Conservation (phyloP, 2,888 invertebrate genomes). For the Drosophila borealis region DNA sequence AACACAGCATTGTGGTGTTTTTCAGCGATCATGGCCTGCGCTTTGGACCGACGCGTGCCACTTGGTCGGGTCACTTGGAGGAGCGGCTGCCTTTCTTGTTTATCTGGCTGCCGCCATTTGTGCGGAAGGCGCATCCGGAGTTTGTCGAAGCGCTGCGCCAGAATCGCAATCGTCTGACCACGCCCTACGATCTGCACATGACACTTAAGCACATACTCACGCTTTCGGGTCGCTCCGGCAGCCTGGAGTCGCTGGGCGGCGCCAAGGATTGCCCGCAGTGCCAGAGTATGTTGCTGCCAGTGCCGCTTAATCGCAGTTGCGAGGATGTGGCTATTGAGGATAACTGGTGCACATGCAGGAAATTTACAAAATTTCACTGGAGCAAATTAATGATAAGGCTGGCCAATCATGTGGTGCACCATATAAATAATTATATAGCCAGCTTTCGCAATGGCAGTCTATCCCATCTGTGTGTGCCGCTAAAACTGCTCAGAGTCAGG, state of each 20-base stretch:
- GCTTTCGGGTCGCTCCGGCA: conserved; percentile 85
- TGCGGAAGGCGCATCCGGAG: conserved; percentile 86
- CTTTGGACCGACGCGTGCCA: conserved; percentile 89
- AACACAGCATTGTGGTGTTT: conserved; percentile 89
- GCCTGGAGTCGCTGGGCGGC: conserved; percentile 51
- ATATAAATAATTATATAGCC: conserved; percentile 79
- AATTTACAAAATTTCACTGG: conserved; percentile 82
- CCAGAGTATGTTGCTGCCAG: conserved; percentile 87
- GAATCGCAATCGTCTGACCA: conserved; percentile 89
- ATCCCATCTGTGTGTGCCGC: conserved; percentile 85
- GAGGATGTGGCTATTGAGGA: conserved; percentile 88
- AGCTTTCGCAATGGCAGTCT: conserved; percentile 74
- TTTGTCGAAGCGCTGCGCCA: conserved; percentile 86
- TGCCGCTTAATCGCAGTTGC: conserved; percentile 88
- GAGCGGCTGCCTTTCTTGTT: conserved; percentile 91
- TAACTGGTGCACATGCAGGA: conserved; percentile 92
- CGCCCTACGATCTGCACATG: conserved; percentile 91
- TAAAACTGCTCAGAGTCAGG: conserved; percentile 86
- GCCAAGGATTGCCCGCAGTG: conserved; percentile 87
- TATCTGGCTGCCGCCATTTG: conserved; percentile 88
- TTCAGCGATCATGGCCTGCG: conserved; percentile 93
- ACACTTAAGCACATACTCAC: conserved; percentile 88
- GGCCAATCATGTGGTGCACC: conserved; percentile 82
- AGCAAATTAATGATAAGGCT: conserved; percentile 68
- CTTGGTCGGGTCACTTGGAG: conserved; percentile 90